Conservation (phyloP, 1,140 invertebrate species). For the Octopus bimaculoides region DNA sequence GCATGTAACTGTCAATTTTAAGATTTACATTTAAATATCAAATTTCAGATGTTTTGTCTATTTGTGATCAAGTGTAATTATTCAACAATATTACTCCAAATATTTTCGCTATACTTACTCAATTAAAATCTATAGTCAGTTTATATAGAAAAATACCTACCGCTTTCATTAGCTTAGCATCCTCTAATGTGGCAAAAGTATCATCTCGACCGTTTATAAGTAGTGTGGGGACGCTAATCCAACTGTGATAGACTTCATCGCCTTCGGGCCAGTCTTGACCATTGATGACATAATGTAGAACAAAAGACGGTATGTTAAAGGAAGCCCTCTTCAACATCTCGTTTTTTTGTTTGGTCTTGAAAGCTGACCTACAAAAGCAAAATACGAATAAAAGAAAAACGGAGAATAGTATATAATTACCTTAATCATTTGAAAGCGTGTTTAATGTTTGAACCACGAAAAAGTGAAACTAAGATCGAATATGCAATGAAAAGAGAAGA, state of each 20-base stretch:
- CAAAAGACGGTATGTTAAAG: conserved; percentile 64
- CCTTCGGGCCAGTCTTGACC: conserved; percentile 73
- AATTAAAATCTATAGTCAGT: too few species aligned
- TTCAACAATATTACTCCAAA: too few species aligned
- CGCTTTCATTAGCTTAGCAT: conserved; percentile 75
- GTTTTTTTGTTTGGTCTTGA: conserved; percentile 33
- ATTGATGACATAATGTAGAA: conserved; percentile 61
- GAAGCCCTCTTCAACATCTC: conserved; percentile 42
- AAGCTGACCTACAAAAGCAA: conserved; percentile 43
- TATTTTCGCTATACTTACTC: too few species aligned
- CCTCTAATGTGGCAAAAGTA: conserved; percentile 68
- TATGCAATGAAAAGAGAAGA: too few species aligned
- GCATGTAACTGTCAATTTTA: too few species aligned
- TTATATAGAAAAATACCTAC: conserved; percentile 46
- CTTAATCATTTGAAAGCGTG: not conserved
- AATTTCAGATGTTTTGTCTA: too few species aligned
- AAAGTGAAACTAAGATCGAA: too few species aligned
- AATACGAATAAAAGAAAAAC: not conserved
- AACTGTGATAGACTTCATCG: conserved; percentile 69
- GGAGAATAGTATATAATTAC: not conserved
- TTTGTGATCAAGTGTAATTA: too few species aligned
- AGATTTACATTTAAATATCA: too few species aligned
- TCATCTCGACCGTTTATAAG: conserved; percentile 72
- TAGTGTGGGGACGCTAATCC: conserved; percentile 69
- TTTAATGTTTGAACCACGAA: too few species aligned